Conservation (phyloP, 2,888 invertebrate genomes). For the Podabrus alpinus region DNA sequence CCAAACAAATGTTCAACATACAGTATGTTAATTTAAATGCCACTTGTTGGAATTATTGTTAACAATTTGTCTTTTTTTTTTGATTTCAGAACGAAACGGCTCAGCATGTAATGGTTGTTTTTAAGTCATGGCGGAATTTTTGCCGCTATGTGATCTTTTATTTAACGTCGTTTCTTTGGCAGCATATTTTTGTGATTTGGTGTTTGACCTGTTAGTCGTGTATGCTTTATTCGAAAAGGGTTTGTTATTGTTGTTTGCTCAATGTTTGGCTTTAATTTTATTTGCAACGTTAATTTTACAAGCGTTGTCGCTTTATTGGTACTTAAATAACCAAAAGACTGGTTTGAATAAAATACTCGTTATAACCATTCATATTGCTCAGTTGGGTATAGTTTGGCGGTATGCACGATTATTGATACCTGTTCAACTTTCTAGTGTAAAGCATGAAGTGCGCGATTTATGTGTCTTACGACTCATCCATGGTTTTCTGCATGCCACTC, state of each 20-base stretch:
- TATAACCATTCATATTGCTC: slow-evolving; percentile 66
- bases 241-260: slow-evolving; percentile 66
- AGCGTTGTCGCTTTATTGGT: slow-evolving; percentile 76
- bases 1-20: slow-evolving; percentile 1
- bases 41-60: neutral
- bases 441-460: slow-evolving; percentile 77
- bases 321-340: slow-evolving; percentile 60
- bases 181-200: slow-evolving; percentile 88
- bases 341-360: slow-evolving; percentile 59
- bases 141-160: slow-evolving; percentile 88
- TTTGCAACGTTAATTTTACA: slow-evolving; percentile 78
- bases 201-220: slow-evolving; percentile 84
- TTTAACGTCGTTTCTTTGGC: slow-evolving; percentile 90
- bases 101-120: slow-evolving; percentile 50
- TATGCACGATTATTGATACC: slow-evolving; percentile 86
- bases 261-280: slow-evolving; percentile 71
- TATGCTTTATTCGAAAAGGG: slow-evolving; percentile 78
- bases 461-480: slow-evolving; percentile 82
- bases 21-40: neutral
- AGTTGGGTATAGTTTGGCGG: slow-evolving; percentile 77
- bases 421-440: slow-evolving; percentile 78
- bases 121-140: slow-evolving; percentile 74
- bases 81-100: neutral
- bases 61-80: neutral
- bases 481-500: slow-evolving; percentile 87